phyloP scores from a whole-genome alignment of 2,113 vertebrate species.

The Ameiurus melas region DNA sequence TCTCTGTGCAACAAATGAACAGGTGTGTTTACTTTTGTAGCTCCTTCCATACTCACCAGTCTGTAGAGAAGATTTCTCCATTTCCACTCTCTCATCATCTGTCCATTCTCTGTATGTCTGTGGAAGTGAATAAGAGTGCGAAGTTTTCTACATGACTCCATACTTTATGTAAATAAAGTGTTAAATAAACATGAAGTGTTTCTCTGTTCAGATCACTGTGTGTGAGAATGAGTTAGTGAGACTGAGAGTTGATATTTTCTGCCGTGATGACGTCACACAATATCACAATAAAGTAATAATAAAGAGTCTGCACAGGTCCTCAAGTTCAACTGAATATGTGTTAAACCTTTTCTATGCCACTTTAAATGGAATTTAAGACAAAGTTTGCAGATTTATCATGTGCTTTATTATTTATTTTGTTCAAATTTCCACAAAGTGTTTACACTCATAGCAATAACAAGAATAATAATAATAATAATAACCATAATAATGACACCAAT shows the following conservation, averaged over 20 bases:
- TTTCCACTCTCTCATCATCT: neutral
- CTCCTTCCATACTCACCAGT: neutral
- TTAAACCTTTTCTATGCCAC: too few relatives aligned
- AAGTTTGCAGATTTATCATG: neutral
- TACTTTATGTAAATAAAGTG: conserved; percentile 6
- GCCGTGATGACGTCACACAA: neutral
- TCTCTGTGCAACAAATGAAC: neutral
- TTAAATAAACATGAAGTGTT: neutral
- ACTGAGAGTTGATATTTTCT: too few relatives aligned
- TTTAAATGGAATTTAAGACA: neutral
- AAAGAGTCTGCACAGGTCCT: too few relatives aligned
- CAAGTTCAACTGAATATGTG: too few relatives aligned
- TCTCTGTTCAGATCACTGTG: neutral
- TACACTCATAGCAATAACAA: neutral
- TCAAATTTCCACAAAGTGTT: neutral
- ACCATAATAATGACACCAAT: neutral
- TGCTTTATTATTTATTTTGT: neutral
- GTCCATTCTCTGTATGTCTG: neutral
- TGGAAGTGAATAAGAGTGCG: neutral
- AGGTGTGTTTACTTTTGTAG: neutral
- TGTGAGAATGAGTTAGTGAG: too few relatives aligned
- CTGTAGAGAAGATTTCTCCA: neutral
- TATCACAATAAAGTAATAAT: neutral
- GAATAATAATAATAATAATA: too few relatives aligned
- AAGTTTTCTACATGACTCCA: neutral